These are phyloP conservation scores for Poeciliopsis turrubarensis DNA, from an alignment of 2,113 vertebrate species.

Conservation along the genomic window DNA sequence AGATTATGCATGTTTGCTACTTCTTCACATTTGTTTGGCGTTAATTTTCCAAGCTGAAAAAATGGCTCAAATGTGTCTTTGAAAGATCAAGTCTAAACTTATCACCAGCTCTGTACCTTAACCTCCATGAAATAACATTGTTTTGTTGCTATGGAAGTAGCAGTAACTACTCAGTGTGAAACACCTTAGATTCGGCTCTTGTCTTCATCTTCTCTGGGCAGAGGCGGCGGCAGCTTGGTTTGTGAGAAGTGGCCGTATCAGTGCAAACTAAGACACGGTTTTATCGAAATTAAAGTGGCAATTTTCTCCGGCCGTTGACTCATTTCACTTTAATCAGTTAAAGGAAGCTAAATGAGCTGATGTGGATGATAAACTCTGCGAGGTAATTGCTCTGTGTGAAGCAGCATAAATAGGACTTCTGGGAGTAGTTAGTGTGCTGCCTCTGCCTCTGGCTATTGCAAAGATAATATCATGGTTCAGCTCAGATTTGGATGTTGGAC, in stretches of 20 bases:
- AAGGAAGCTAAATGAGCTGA: constrained; percentile 50
- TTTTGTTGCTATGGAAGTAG: background rate
- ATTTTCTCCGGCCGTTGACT: constrained; percentile 55
- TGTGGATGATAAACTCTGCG: constrained; percentile 53
- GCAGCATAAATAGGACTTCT: constrained; percentile 58
- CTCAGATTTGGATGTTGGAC: constrained; percentile 34
- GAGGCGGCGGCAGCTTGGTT: constrained; percentile 10
- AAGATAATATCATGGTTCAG: constrained; percentile 48
- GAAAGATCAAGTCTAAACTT: background rate
- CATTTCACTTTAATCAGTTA: constrained; percentile 55
- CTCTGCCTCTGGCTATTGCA: constrained; percentile 53
- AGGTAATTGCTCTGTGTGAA: constrained; percentile 60
- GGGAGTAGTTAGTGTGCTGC: constrained; percentile 54
- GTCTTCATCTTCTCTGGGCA: background rate
- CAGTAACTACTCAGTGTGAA: background rate
- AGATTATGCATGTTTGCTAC: background rate
- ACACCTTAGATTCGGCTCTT: too few species aligned
- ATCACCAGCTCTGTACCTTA: background rate
- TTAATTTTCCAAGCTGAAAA: background rate
- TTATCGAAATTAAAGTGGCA: constrained; percentile 54
- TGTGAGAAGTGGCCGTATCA: constrained; percentile 34
- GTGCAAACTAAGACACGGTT: constrained; percentile 43
- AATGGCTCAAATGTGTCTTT: background rate
- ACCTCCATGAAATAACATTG: background rate
- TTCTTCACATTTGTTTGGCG: background rate